phyloP scores from a whole-genome alignment of 2,113 vertebrate species.

The Crocuta crocuta region DNA sequence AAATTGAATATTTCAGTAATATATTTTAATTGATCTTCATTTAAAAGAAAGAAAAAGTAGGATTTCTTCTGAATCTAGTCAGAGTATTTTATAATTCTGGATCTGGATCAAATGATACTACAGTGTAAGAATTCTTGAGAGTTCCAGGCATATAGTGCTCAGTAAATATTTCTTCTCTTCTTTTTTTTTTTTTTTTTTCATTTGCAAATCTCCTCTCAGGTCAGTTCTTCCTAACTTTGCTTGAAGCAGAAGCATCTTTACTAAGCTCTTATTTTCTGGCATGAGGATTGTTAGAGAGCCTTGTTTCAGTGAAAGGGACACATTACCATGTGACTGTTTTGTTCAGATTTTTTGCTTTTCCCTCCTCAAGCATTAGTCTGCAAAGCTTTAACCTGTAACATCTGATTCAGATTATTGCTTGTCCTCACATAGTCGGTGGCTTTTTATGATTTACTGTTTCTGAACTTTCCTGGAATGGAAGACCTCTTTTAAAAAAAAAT shows the following conservation, averaged over 20 bases:
- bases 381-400: background rate
- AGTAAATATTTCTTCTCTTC: background rate
- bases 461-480: background rate
- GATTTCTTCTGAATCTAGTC: background rate
- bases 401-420: background rate
- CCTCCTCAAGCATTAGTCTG: background rate
- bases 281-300: background rate
- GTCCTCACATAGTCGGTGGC: background rate
- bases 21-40: background rate
- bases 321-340: background rate
- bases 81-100: background rate
- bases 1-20: background rate
- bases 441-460: background rate
- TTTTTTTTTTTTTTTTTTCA: background rate
- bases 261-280: background rate
- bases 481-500: background rate
- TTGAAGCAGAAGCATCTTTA: background rate
- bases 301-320: background rate
- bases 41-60: background rate
- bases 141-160: background rate
- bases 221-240: background rate
- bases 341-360: background rate
- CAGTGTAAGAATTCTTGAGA: background rate
- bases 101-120: background rate
- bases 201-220: background rate